Percentiles rank a stretch among this genome's conserved stretches.
Evolutionary conservation across 2,888 invertebrate species (phyloP).

Genomic region (Amiota communis): DNA sequence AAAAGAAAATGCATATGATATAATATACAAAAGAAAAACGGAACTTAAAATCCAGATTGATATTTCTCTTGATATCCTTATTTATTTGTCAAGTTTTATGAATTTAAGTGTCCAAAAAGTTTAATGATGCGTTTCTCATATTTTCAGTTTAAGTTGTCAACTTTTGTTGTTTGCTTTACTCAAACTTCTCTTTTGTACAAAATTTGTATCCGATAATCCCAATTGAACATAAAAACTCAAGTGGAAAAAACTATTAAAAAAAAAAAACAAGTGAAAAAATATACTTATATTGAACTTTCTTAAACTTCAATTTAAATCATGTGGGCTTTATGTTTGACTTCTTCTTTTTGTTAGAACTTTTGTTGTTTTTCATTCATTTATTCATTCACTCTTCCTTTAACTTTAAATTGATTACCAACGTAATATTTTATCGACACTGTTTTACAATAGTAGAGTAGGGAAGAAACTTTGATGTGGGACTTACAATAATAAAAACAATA

Average conservation of each 20-base stretch:
- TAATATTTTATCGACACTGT: too few species aligned
- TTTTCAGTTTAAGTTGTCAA: slow-evolving; percentile 5
- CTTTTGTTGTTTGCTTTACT: not conserved
- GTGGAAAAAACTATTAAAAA: slow-evolving; percentile 1
- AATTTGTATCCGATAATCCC: slow-evolving; percentile 5
- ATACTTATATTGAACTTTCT: too few species aligned
- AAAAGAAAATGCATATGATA: not conserved
- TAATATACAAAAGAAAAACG: too few species aligned
- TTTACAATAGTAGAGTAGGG: too few species aligned
- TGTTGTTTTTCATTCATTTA: too few species aligned
- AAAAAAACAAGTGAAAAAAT: not conserved
- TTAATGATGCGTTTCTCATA: slow-evolving; percentile 59
- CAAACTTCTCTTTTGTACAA: not conserved
- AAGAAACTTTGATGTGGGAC: too few species aligned
- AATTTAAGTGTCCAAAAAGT: slow-evolving; percentile 59
- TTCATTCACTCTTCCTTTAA: not conserved
- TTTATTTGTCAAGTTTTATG: slow-evolving; percentile 35
- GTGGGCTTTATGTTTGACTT: not conserved
- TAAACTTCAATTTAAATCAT: too few species aligned
- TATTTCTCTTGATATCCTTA: slow-evolving; percentile 21
- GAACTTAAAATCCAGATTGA: too few species aligned
- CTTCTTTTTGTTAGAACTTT: not conserved
- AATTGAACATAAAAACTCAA: slow-evolving; percentile 8
- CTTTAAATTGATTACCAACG: not conserved
- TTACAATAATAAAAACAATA: too few species aligned